A percentile compares a stretch with the other conserved stretches of the same genome.
phyloP scores from a whole-genome alignment of 2,888 invertebrate genomes.

The Chironomus riparius region DNA sequence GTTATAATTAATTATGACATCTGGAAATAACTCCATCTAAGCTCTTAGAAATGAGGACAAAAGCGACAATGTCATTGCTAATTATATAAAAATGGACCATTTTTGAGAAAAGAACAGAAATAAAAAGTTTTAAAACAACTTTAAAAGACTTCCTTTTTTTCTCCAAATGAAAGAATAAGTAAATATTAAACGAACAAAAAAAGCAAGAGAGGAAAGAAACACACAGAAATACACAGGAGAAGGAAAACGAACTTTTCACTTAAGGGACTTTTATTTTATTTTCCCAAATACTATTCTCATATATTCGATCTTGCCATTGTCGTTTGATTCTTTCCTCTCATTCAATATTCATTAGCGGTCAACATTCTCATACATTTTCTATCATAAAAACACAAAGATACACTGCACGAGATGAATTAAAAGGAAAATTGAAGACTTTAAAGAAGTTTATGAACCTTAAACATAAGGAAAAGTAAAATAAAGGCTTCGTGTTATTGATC shows the following conservation, averaged over 20 bases:
- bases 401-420: no score
- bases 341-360: conserved; percentile 16
- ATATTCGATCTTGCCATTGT: not conserved
- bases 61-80: no score
- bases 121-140: not conserved
- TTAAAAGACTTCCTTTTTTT: not conserved
- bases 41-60: no score
- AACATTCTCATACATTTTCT: not conserved
- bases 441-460: no score
- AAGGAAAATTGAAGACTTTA: no score
- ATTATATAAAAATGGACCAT: no score
- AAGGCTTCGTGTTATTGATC: no score
- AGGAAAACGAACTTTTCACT: conserved; percentile 16
- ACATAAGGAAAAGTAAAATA: no score
- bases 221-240: not conserved
- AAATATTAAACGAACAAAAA: not conserved
- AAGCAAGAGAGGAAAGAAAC: not conserved
- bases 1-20: no score
- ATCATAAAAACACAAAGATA: no score
- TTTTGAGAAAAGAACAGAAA: no score
- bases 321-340: not conserved
- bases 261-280: conserved; percentile 13
- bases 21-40: no score
- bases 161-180: not conserved
- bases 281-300: not conserved